Base-by-base conservation (phyloP, 92 coral and sea anemone genomes). In the Phenganax subtilis region DNA sequence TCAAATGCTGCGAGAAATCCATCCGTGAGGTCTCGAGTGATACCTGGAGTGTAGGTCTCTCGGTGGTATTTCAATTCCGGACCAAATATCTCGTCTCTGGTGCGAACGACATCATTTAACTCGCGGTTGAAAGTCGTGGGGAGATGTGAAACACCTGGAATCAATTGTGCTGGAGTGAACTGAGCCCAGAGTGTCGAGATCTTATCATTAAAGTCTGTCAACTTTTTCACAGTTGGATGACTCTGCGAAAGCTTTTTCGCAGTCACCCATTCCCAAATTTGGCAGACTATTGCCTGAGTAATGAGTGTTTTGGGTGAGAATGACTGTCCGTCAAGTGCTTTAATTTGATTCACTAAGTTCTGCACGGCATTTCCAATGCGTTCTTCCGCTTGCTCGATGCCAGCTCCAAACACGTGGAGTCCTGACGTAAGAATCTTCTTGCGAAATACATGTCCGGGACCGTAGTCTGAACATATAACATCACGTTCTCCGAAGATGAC, bases 21-120 rank as follows among this genome's bases (percentile, higher is more conserved):
- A 51, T 89, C 89, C 10, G 91, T 82, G 20, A 85, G 82, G 63
- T 88, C 91, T 52, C 89, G 84, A 25, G 82, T 86, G 51, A 72
- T 68, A 59, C 77, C 83, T 5, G 72, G 30, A 7, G 66, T 72
- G 72, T 62, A 80, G 25, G 88, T 76, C 28, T 88, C 62, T 3
- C 54, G 68, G 67, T 88, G 90, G 52, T 75, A 77, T 25, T 58
- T 17, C 57, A 75, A 85, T 28, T 81, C 75, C 14, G 72, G 77
- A 62, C 76, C 81, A 77, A 88, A 55, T 52, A 88, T 66, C 16
- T 84, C 61, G 15, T 84, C 84, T 65, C 90, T 84, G 68, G 57
- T 79, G 0, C 51, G 29, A 9, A 72, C 80, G 47, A 78, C 72
- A 52, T 57, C 85, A 27, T 65, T 54, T 71, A 53, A 60, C 52